These are phyloP conservation scores for Pterostichus madidus DNA, from an alignment of 2,888 invertebrate genomes.

Conservation along the genomic window DNA sequence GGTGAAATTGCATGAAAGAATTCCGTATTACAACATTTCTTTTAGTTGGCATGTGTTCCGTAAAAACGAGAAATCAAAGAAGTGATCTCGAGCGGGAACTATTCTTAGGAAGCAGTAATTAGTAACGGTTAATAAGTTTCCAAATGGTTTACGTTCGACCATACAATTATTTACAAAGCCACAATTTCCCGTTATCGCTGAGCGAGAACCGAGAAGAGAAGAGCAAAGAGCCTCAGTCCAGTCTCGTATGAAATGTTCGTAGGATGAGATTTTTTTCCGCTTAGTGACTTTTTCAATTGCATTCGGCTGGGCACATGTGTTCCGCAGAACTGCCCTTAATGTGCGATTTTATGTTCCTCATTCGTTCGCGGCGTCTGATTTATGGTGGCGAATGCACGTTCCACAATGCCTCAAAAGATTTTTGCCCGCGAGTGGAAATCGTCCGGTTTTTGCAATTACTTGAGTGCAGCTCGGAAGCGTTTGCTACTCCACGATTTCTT, in stretches of 20 bases:
- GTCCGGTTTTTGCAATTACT: constrained; percentile 66
- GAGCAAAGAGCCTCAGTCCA: not conserved
- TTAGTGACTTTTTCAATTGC: constrained; percentile 63
- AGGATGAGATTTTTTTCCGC: constrained; percentile 53
- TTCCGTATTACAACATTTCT: not conserved
- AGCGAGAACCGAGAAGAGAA: not conserved
- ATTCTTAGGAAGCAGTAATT: constrained; percentile 13
- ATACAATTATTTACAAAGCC: constrained; percentile 8
- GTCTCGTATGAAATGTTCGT: constrained; percentile 15
- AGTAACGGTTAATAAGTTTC: constrained; percentile 36
- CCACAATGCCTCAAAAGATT: constrained; percentile 63
- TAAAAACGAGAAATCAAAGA: not conserved
- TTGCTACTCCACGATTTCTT: constrained; percentile 26
- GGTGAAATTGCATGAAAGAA: too few species aligned
- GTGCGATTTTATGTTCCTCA: constrained; percentile 66
- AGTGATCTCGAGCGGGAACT: not conserved
- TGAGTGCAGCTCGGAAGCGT: constrained; percentile 47
- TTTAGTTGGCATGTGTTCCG: not conserved
- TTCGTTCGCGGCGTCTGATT: constrained; percentile 56
- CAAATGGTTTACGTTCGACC: constrained; percentile 23
- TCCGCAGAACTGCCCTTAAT: constrained; percentile 57
- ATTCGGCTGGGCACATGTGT: constrained; percentile 61
- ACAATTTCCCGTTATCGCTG: constrained; percentile 14
- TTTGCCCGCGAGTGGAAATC: constrained; percentile 50
- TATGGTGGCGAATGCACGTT: constrained; percentile 61